These are phyloP conservation scores for Pachyramphus minor DNA, from an alignment of 2,113 vertebrate genomes.

Conservation along the genomic window DNA sequence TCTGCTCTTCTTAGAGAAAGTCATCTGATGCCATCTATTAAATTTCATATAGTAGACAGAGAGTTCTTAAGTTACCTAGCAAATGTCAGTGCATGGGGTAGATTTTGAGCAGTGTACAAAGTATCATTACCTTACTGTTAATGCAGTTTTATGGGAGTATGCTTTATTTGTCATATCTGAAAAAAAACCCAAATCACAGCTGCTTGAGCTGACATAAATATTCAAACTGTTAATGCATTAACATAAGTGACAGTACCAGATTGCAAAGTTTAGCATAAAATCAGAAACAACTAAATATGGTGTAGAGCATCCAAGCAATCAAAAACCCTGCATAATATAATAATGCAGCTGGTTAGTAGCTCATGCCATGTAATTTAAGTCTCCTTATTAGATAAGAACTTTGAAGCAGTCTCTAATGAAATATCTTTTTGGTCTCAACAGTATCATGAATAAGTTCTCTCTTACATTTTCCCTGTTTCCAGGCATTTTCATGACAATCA, in stretches of 20 bases:
- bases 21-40: background rate
- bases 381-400: slow-evolving; percentile 19
- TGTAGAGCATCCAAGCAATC: slow-evolving; percentile 6
- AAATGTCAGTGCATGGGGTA: background rate
- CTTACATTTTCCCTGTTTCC: slow-evolving; percentile 41
- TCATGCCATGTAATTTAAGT: slow-evolving; percentile 19
- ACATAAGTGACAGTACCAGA: slow-evolving; percentile 28
- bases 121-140: background rate
- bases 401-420: slow-evolving; percentile 42
- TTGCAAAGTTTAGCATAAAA: slow-evolving; percentile 51
- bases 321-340: slow-evolving; percentile 51
- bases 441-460: slow-evolving; percentile 33
- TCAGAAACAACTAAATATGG: slow-evolving; percentile 49
- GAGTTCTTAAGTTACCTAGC: background rate
- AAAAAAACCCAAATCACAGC: background rate
- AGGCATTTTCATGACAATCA: slow-evolving; percentile 30
- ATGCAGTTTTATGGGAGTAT: background rate
- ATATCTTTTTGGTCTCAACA: slow-evolving; percentile 14
- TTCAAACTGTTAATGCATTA: slow-evolving; percentile 1
- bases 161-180: background rate
- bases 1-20: background rate
- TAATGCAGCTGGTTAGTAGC: slow-evolving; percentile 49
- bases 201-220: background rate
- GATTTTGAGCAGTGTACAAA: background rate
- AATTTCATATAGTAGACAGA: background rate